A percentile compares a stretch with the other conserved stretches of the same genome.
These are phyloP conservation scores for Sphyrna mokarran DNA, from an alignment of 2,113 vertebrate genomes.

Conservation along the genomic window DNA sequence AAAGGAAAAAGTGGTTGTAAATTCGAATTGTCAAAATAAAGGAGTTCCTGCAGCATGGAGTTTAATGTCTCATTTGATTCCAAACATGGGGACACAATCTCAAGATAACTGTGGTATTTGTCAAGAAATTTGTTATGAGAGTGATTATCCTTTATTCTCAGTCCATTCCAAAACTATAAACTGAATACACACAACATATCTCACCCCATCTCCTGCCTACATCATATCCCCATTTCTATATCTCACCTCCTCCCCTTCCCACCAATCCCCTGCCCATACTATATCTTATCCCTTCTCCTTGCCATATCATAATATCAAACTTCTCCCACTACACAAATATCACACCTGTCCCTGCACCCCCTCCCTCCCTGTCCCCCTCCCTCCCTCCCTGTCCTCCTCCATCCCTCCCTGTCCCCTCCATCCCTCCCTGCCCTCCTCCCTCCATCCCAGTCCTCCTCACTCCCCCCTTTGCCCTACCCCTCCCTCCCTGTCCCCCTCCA, in stretches of 20 bases:
- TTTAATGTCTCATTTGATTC: not conserved
- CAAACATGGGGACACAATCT: not conserved
- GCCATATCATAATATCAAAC: not conserved
- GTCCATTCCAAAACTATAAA: not conserved
- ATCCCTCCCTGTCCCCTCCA: not conserved
- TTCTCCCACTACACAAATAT: constrained; percentile 20
- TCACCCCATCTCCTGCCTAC: not conserved
- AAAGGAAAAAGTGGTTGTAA: not conserved
- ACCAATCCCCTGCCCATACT: not conserved
- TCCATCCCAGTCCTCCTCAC: no score
- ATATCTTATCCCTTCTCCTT: not conserved
- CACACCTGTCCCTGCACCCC: not conserved
- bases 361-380: constrained; percentile 8
- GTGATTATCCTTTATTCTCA: not conserved
- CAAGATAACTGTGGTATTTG: not conserved
- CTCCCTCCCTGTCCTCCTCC: no score
- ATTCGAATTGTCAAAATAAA: not conserved
- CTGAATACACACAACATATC: not conserved
- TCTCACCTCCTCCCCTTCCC: not conserved
- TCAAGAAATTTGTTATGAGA: not conserved
- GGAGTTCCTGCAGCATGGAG: not conserved
- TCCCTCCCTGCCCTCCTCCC: no score
- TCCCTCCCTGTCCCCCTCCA: no score
- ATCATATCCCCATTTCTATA: not conserved
- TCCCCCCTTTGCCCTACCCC: no score